Conservation (phyloP, 2,113 vertebrate species). For the Prunella himalayana region DNA sequence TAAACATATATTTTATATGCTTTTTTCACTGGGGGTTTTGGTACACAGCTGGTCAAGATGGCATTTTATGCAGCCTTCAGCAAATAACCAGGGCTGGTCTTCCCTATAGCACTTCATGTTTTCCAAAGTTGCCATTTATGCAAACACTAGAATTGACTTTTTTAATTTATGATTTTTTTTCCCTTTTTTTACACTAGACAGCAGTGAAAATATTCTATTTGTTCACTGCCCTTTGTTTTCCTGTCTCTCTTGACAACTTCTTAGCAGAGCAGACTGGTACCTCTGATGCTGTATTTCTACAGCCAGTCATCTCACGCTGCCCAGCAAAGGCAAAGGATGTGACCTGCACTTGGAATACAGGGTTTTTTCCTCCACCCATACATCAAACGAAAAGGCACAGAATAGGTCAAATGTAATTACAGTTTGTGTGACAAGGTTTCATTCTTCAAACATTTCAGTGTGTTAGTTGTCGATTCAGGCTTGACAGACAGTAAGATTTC, state of each 20-base stretch:
- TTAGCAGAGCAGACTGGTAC: not conserved
- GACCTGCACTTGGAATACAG: not conserved
- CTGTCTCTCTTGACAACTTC: not conserved
- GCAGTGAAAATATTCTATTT: not conserved
- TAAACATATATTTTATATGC: accelerated
- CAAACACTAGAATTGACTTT: not conserved
- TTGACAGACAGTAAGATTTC: not conserved
- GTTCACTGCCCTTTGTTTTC: not conserved
- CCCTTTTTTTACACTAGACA: not conserved
- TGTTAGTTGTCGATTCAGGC: not conserved
- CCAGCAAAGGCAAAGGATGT: not conserved
- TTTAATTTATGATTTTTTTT: not conserved
- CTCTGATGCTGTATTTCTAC: not conserved
- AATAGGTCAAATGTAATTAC: not conserved
- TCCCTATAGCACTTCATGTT: not conserved
- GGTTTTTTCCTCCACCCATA: not conserved
- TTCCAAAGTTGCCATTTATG: not conserved
- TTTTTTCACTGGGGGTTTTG: not conserved
- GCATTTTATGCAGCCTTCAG: not conserved
- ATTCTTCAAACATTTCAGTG: not conserved
- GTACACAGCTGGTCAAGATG: not conserved
- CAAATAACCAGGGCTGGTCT: not conserved
- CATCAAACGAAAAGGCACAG: not conserved
- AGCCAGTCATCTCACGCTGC: not conserved
- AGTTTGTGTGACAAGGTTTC: not conserved